Base-by-base conservation (phyloP, 2,888 invertebrate genomes). In the Epirrita christyi region DNA sequence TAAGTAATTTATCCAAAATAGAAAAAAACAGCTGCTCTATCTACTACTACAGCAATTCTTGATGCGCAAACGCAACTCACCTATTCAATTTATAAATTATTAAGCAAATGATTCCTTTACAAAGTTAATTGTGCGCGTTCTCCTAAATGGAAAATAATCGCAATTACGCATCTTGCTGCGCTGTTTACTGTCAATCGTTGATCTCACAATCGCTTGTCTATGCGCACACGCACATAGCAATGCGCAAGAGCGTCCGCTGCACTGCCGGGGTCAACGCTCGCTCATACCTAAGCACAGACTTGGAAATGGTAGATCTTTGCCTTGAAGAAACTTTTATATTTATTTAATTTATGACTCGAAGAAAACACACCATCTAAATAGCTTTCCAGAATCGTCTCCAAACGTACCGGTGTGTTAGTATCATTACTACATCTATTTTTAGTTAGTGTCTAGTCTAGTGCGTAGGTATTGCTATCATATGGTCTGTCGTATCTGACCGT, bases 231-330 rank as follows among this genome's bases (percentile, higher is more conserved):
- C 84, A 81, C 73, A 70, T 78, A 38, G 77, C 80, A 71, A 68
- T 71, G 76, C 69, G 68, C 75, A 63, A 44, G 48, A 59, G 68
- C 75, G 76, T 72, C 75, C 70, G 76, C 67, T 70, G 72, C 74
- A 73, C 82, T 81, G 78, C 83, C 85, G 87, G 85, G 88, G 86
- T 88, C 75, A 76, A 75, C 68, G 83, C 79, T 83, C 89, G 72
- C 60, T 59, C 49, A 42, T 58, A 67, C 65, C 56, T 63, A 61
- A 32, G 44, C 54, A 59, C 55, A 50, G 45, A 55, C 41, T 46
- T 21, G 13, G 27, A 42, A 59, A 50, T 45, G 29, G 14, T 41
- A 37, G 32, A 9, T 44, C 29, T 29, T 47, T 40, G 15, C 29
- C 38, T 29, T 49, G n/a, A 43, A 42, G 43, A 51, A 51, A 36